phyloP scores from a whole-genome alignment of 2,888 invertebrate species.

The Meliscaeva auricollis region DNA sequence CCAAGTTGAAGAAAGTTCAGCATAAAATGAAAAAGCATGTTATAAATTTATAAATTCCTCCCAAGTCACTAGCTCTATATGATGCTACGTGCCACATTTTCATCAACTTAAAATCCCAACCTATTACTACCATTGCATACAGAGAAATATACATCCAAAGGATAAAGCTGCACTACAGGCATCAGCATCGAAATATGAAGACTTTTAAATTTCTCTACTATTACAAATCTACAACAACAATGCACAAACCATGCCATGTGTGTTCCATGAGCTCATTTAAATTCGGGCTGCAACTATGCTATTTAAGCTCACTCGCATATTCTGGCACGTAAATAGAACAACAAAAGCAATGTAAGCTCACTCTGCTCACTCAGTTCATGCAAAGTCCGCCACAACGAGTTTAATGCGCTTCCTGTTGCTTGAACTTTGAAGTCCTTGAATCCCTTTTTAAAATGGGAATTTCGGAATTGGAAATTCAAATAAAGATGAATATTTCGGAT shows the following conservation, averaged over 20 bases:
- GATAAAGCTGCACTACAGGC: conserved; percentile 22
- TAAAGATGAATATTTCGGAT: background rate
- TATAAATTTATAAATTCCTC: conserved; percentile 61
- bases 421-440: background rate
- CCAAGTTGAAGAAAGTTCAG: conserved; percentile 52
- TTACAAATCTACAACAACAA: background rate
- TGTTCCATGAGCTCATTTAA: background rate
- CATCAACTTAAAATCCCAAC: conserved; percentile 50
- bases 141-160: conserved; percentile 9
- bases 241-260: background rate
- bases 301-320: background rate
- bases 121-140: conserved; percentile 42
- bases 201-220: background rate
- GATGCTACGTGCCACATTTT: conserved; percentile 53
- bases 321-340: background rate
- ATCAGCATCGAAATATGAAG: conserved; percentile 2
- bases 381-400: background rate
- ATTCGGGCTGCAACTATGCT: conserved; percentile 4
- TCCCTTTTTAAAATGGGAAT: background rate
- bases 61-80: background rate
- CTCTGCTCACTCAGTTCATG: background rate
- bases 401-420: background rate
- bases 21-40: conserved; percentile 46
- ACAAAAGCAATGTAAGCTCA: background rate
- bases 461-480: background rate